Conservation (phyloP, 2,888 invertebrate species). For the Cantharis flavilabris region DNA sequence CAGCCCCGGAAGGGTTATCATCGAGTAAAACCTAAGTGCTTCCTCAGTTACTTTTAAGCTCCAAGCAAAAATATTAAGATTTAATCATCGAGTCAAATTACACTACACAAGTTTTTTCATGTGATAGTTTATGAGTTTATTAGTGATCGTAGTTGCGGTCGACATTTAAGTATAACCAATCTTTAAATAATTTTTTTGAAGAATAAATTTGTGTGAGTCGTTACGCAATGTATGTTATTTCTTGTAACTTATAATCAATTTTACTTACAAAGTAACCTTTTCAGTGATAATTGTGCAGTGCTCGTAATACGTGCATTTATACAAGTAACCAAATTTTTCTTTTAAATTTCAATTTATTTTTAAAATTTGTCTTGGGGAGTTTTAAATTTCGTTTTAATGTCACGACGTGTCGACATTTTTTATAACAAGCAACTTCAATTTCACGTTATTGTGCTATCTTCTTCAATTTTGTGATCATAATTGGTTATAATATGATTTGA, state of each 20-base stretch:
- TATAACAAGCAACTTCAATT: neutral
- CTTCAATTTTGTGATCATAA: neutral
- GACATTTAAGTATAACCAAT: neutral
- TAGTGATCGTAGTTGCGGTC: neutral
- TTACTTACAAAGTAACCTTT: neutral
- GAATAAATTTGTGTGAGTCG: neutral
- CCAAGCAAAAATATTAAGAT: neutral
- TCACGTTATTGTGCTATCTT: neutral
- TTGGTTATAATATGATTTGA: neutral
- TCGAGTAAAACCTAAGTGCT: slow-evolving; percentile 24
- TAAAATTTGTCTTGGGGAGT: neutral
- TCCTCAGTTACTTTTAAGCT: slow-evolving; percentile 15
- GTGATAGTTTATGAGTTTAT: neutral
- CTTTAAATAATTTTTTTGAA: neutral
- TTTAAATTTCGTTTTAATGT: neutral
- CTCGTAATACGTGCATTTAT: neutral
- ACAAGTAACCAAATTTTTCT: neutral
- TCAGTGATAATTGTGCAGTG: neutral
- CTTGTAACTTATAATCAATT: neutral
- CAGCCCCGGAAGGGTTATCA: slow-evolving; percentile 50
- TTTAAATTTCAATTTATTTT: neutral
- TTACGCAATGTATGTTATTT: neutral
- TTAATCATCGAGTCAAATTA: neutral
- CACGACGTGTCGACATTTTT: neutral
- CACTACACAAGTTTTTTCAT: neutral